Evolutionary conservation across 1,140 invertebrate genomes (phyloP).

Genomic region (Drosophila yakuba): DNA sequence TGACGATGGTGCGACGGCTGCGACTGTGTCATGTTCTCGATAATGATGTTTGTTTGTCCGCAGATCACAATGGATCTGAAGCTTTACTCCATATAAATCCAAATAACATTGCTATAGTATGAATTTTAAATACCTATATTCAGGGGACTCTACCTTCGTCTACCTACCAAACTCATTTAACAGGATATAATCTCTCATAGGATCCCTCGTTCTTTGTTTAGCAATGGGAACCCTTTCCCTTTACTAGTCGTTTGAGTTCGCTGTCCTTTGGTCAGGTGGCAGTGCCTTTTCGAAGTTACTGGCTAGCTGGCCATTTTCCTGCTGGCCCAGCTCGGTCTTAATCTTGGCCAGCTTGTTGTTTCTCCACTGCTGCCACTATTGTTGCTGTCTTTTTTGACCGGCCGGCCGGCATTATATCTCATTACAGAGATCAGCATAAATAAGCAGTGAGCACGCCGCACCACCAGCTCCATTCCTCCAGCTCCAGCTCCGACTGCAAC

Average conservation of each 20-base stretch:
- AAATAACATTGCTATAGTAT: background rate
- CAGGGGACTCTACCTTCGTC: background rate
- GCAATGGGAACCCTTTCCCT: constrained; percentile 5
- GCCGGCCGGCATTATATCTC: constrained; percentile 82
- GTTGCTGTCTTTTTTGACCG: constrained; percentile 52
- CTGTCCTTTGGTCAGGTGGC: constrained; percentile 40
- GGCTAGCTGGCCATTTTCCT: constrained; percentile 9
- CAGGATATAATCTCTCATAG: constrained; percentile 9
- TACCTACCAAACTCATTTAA: constrained; percentile 11
- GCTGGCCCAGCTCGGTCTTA: constrained; percentile 16
- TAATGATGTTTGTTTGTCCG: constrained; percentile 59
- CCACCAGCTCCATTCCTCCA: constrained; percentile 11
- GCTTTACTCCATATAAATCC: no score
- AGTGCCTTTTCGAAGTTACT: constrained; percentile 13
- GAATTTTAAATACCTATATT: background rate
- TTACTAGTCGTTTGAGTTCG: constrained; percentile 11
- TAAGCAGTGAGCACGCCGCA: constrained; percentile 73
- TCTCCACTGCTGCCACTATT: constrained; percentile 23
- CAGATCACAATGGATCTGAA: constrained; percentile 48
- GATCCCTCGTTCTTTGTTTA: constrained; percentile 1
- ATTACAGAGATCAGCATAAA: constrained; percentile 83
- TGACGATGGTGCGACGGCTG: constrained; percentile 34
- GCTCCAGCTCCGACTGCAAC: background rate
- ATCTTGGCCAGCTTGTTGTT: constrained; percentile 43
- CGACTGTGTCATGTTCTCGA: constrained; percentile 47